A percentile compares a stretch with the other conserved stretches of the same genome.
These are phyloP conservation scores for Propithecus coquereli DNA, from an alignment of 2,113 vertebrate species.

Conservation along the genomic window DNA sequence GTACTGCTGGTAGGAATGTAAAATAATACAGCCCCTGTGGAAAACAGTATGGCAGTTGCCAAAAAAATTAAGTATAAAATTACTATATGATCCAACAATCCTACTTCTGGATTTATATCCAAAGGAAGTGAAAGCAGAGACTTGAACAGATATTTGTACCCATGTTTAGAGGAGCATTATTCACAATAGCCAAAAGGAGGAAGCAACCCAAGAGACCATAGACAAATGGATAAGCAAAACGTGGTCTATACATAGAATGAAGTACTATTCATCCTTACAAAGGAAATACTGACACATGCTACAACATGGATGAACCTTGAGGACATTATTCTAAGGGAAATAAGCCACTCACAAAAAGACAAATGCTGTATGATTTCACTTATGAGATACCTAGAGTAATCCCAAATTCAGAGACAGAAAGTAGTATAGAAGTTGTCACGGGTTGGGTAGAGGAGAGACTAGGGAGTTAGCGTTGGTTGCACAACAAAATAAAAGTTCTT, in stretches of 20 bases:
- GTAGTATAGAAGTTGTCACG: neutral
- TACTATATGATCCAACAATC: neutral
- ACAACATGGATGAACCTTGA: neutral
- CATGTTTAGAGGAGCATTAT: neutral
- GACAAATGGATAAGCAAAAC: neutral
- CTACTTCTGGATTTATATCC: neutral
- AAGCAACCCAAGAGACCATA: neutral
- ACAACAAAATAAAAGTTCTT: neutral
- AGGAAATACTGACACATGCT: neutral
- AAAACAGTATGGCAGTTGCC: neutral
- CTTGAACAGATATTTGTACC: neutral
- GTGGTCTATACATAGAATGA: neutral
- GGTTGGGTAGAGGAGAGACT: rapidly evolving
- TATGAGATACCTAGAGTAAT: neutral
- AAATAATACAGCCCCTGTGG: neutral
- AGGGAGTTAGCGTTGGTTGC: too few species aligned
- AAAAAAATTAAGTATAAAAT: neutral
- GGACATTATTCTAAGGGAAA: neutral
- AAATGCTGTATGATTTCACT: neutral
- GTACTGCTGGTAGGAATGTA: neutral
- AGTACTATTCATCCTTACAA: neutral
- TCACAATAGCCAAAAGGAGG: neutral
- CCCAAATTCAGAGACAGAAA: neutral
- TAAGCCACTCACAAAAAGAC: neutral
- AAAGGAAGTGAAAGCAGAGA: neutral